Conservation (phyloP, 2,888 invertebrate species). For the Microctonus hyperodae region DNA sequence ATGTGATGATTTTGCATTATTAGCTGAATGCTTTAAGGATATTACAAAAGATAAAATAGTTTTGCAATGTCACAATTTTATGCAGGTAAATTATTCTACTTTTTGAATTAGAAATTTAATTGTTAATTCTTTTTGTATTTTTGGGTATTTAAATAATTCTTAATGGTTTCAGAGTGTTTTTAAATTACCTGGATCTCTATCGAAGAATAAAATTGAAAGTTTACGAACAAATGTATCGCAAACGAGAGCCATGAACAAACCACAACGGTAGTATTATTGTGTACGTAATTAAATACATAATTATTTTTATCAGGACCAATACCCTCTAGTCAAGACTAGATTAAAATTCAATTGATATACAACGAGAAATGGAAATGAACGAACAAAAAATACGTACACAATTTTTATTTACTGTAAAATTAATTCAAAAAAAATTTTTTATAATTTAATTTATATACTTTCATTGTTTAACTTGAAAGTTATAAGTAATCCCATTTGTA, state of each 20-base stretch:
- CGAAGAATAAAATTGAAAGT: slow-evolving; percentile 71
- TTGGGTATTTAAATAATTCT: not conserved
- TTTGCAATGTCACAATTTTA: slow-evolving; percentile 87
- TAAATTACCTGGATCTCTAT: slow-evolving; percentile 80
- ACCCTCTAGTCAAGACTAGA: slow-evolving; percentile 34
- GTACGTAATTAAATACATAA: not conserved
- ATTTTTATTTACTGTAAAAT: not conserved
- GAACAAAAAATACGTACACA: not conserved
- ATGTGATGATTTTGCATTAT: slow-evolving; percentile 80
- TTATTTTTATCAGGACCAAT: slow-evolving; percentile 27
- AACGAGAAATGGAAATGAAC: not conserved
- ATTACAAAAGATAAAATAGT: slow-evolving; percentile 81
- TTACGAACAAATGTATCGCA: slow-evolving; percentile 69
- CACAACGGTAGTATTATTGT: slow-evolving; percentile 52
- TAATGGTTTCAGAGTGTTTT: slow-evolving; percentile 78
- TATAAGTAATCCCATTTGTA: not conserved
- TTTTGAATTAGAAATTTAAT: too few relatives aligned
- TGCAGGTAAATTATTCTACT: slow-evolving; percentile 74
- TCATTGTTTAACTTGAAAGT: not conserved
- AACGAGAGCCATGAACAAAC: slow-evolving; percentile 65
- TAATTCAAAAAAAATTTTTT: too few relatives aligned
- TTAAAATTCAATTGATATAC: slow-evolving; percentile 1
- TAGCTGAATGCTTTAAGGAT: slow-evolving; percentile 83
- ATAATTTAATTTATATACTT: too few relatives aligned
- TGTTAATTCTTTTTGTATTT: not conserved